Base-by-base conservation (phyloP, 2,888 invertebrate species). In the Timema cristinae region DNA sequence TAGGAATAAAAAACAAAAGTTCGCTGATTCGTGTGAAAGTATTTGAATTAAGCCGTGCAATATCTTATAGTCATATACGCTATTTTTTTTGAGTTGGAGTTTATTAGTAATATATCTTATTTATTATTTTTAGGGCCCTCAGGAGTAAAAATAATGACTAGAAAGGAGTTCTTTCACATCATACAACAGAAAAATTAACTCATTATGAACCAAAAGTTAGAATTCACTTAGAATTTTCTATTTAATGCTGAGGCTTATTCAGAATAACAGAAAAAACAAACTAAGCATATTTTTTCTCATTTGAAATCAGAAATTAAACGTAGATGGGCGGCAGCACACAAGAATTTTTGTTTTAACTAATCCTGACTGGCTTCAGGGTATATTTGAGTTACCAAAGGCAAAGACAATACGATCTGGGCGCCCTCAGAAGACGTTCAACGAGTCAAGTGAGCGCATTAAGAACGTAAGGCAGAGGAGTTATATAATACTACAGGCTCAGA, bases 261-360 rank as follows among this genome's bases (percentile, higher is more conserved):
- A 11, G 47, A 63, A 6, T 16, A 63, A 1, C 63, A 63, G 5
- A n/a, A 47, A n/a, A 4, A 63, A 7, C 9, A 63, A 7, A 47
- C 16, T 5, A 63, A 63, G 63, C 16, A 63, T 63, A 8, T 16
- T 5, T 63, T 63, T 5, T 63, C 16, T 6, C 63, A 10, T 67
- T 67, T 67, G 5, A 67, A 67, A 15, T 51, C 15, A 11, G 67
- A 67, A 51, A 16, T 67, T 9, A 67, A 67, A n/a, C 50, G 7
- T 32, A 67, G 15, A 50, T 67, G 67, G 67, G 15, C 0, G 10
- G 67, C 6, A 16, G 50, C 67, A 51, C 50, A n/a, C n/a, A 51
- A 50, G n/a, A 67, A 15, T 50, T 11, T 67, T 50, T 7, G 47
- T 49, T 2, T 10, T 49, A n/a, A 67, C 47, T 32, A 50, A 11